Percentiles rank a stretch among this genome's conserved stretches.
These are phyloP conservation scores for Oreochromis mossambicus DNA, from an alignment of 2,797 vertebrate genomes.

Conservation along the genomic window DNA sequence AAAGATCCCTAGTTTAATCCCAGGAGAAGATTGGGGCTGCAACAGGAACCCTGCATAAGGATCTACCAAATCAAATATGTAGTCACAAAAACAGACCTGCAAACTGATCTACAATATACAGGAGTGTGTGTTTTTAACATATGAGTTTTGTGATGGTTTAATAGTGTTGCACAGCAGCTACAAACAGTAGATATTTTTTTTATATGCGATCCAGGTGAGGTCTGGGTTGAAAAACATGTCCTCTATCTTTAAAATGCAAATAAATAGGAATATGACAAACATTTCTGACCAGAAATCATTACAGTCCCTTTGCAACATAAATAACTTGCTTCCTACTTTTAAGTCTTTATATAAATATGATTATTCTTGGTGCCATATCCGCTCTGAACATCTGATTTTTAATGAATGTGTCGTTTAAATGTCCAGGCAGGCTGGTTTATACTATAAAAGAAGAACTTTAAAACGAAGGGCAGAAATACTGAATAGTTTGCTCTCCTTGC, in stretches of 20 bases:
- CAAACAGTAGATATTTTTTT: neutral
- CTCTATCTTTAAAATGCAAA: neutral
- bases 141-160: neutral
- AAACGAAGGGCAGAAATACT: neutral
- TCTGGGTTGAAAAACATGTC: neutral
- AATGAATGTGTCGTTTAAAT: neutral
- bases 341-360: neutral
- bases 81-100: neutral
- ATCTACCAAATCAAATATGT: neutral
- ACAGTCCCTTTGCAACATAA: neutral
- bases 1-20: neutral
- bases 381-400: neutral
- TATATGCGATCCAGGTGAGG: neutral
- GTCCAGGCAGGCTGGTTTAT: neutral
- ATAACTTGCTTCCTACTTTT: neutral
- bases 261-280: rapidly evolving
- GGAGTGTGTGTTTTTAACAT: neutral
- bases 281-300: neutral
- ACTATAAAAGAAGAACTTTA: neutral
- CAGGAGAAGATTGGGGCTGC: rapidly evolving
- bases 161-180: neutral
- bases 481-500: neutral
- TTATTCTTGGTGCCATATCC: neutral
- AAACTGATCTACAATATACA: neutral
- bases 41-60: neutral